phyloP scores from a whole-genome alignment of 2,888 invertebrate genomes.

The Dasypolia templi region DNA sequence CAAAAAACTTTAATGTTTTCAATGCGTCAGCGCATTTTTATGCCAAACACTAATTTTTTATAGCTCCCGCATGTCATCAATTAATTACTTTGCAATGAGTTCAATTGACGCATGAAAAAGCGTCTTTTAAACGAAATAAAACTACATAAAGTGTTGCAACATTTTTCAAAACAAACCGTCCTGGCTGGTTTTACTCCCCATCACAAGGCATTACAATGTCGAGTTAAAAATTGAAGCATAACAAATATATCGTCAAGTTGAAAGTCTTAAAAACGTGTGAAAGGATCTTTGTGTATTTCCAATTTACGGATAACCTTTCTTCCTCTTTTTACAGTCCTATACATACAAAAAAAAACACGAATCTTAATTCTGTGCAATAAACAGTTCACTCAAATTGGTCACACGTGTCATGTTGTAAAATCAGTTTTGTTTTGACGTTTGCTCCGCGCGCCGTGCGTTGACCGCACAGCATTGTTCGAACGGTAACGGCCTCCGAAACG shows the following conservation, averaged over 20 bases:
- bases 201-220: not conserved
- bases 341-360: constrained; percentile 34
- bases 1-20: constrained; percentile 56
- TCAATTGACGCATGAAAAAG: constrained; percentile 37
- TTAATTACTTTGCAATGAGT: constrained; percentile 51
- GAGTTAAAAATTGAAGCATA: not conserved
- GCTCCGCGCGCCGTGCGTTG: constrained; percentile 56
- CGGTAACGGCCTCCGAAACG: constrained; percentile 70
- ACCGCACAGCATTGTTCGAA: constrained; percentile 67
- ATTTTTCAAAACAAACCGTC: not conserved
- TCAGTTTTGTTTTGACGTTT: constrained; percentile 68
- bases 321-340: too few species aligned
- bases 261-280: constrained; percentile 2
- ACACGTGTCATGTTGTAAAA: constrained; percentile 66
- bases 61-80: constrained; percentile 50
- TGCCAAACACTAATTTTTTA: constrained; percentile 52
- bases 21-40: constrained; percentile 61
- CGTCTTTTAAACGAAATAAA: constrained; percentile 12
- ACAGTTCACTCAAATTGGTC: constrained; percentile 46
- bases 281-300: not conserved
- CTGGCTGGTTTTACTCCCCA: not conserved
- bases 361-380: constrained; percentile 53
- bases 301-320: not conserved
- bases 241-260: not conserved
- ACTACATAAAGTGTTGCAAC: not conserved